Conservation (phyloP, 2,888 invertebrate genomes). For the Phoenoteleia sp. region DNA sequence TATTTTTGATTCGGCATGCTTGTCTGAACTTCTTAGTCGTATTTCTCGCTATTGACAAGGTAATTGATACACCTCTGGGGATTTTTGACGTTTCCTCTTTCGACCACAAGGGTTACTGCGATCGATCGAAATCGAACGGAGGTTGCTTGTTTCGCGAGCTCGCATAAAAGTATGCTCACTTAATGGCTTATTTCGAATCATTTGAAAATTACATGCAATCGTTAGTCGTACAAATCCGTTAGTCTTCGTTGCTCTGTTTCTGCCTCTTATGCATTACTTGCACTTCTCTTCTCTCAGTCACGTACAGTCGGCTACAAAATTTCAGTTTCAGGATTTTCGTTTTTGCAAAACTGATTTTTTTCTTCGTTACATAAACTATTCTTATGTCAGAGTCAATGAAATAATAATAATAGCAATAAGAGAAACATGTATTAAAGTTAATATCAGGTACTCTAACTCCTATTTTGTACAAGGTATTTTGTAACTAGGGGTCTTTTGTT, state of each 20-base stretch:
- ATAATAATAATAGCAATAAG: no score
- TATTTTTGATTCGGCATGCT: slow-evolving; percentile 34
- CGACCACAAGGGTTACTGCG: slow-evolving; percentile 40
- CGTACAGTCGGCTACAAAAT: slow-evolving; percentile 54
- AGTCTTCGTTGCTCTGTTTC: slow-evolving; percentile 58
- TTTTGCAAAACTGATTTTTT: no score
- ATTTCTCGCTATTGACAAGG: slow-evolving; percentile 45
- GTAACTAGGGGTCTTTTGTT: no score
- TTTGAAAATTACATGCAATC: slow-evolving; percentile 30
- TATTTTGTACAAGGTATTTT: no score
- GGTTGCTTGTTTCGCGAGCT: not conserved
- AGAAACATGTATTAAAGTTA: no score
- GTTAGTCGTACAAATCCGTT: slow-evolving; percentile 56
- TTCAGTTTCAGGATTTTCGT: not conserved
- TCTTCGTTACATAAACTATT: no score
- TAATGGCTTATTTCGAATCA: slow-evolving; percentile 9
- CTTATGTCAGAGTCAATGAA: no score
- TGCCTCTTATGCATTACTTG: slow-evolving; percentile 61
- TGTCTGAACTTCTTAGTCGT: slow-evolving; percentile 23
- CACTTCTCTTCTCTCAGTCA: slow-evolving; percentile 63
- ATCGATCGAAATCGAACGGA: slow-evolving; percentile 50
- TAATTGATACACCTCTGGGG: slow-evolving; percentile 50
- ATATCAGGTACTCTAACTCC: no score
- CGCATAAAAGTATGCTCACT: no score
- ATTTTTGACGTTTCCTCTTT: slow-evolving; percentile 61